Evolutionary conservation across 2,113 vertebrate genomes (phyloP), one percentile per base, ranked within the genome.

Genomic region (Cottus gobio): DNA sequence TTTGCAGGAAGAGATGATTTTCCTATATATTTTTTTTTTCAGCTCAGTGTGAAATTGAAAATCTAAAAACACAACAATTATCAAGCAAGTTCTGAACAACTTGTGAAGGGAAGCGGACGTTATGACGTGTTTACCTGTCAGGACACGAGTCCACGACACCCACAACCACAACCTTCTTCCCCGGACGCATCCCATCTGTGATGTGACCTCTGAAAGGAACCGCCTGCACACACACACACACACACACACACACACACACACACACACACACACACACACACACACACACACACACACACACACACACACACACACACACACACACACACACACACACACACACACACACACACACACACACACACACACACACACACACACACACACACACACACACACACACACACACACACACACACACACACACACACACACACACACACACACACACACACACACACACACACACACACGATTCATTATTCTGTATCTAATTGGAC

Each of bases 191-290:
- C 73, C 97, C 98, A 68, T 95, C 96, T 78, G 95, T 92, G 92
- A 99, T 96, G 82, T 94, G 96, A 31, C 98, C 97, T 83, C 96
- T 96, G 94, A 99, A 99, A 11, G 97, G 98, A 90, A 98, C 96
- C 24, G 94, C 93, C 98, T 99, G 75, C 64, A 57, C 18, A 65
- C 72, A 63, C 66, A 86, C 50, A 73, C 22, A 78, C 2, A 22
- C n/a, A 54, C 66, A 50, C 46, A 67, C 15, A 67, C 42, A 67
- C 64, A 66, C 64, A 30, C 24, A 65, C 39, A 66, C 37, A 62
- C 37, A 75, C 37, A 42, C 30, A 83, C 56, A 64, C 48, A 71
- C 39, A n/a, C n/a, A n/a, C n/a, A n/a, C n/a, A n/a, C n/a, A n/a
- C n/a, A n/a, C 64, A 57, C 18, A 65, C 72, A 63, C 66, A 86